Percentiles rank a stretch among this genome's conserved stretches.
phyloP scores from a whole-genome alignment of 2,113 vertebrate species.

The Sinocyclocheilus anophthalmus region DNA sequence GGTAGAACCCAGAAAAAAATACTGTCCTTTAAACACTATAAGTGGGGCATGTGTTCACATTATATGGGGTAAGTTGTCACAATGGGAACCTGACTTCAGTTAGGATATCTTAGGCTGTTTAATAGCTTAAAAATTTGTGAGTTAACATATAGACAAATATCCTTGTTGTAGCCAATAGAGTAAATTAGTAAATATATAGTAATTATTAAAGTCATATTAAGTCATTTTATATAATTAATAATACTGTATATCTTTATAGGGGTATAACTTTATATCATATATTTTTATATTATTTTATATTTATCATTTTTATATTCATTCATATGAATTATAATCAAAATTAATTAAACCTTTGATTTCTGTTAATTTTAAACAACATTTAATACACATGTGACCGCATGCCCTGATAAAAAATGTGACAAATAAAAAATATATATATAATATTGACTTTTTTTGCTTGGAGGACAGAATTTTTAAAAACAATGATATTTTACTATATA shows the following conservation, averaged over 20 bases:
- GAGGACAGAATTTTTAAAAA: too few relatives aligned
- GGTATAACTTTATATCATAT: neutral
- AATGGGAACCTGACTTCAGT: neutral
- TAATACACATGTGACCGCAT: neutral
- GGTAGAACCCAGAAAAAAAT: neutral
- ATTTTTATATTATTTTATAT: neutral
- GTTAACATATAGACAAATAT: neutral
- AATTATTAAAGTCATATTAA: too few relatives aligned
- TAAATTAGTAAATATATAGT: too few relatives aligned
- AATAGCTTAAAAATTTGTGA: neutral
- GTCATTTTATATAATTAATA: too few relatives aligned
- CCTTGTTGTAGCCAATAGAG: neutral
- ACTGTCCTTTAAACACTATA: neutral
- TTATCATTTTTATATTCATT: too few relatives aligned
- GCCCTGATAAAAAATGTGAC: too few relatives aligned
- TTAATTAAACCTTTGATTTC: neutral
- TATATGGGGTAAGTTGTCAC: neutral
- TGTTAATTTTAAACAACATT: neutral
- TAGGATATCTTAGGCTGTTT: neutral
- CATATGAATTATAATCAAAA: too few relatives aligned
- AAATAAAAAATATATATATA: too few relatives aligned
- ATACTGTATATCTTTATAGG: neutral
- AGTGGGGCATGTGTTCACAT: neutral
- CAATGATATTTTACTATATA: too few relatives aligned
- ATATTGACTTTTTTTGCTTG: too few relatives aligned